phyloP scores from a whole-genome alignment of 2,113 vertebrate species.

The Pluvialis apricaria region DNA sequence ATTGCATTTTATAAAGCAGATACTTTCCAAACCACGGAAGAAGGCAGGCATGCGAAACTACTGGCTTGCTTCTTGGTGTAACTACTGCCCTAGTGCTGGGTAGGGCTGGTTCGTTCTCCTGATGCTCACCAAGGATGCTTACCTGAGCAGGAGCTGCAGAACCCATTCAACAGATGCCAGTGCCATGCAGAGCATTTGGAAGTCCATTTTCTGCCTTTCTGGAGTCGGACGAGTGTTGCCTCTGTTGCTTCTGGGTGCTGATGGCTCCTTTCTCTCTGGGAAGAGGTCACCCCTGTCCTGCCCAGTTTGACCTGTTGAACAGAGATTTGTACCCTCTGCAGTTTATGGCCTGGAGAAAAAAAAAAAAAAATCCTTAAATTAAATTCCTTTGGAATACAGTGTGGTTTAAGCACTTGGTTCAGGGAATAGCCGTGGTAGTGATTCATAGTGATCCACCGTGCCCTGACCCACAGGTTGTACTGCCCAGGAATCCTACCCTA shows the following conservation, averaged over 20 bases:
- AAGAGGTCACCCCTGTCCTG: neutral
- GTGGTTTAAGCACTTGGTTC: neutral
- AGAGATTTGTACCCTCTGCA: neutral
- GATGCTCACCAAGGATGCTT: accelerated
- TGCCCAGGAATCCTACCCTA: neutral
- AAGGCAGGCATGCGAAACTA: neutral
- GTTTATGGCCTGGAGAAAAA: neutral
- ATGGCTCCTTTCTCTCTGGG: neutral
- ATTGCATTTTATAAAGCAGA: neutral
- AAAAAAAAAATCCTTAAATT: neutral
- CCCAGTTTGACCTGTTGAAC: neutral
- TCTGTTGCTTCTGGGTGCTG: neutral
- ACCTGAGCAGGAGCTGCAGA: neutral
- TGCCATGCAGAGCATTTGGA: accelerated
- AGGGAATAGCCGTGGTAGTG: accelerated
- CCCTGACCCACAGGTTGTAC: neutral
- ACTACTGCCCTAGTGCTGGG: neutral
- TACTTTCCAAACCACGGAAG: too few relatives aligned
- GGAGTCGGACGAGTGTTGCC: neutral
- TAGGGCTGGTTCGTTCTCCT: neutral
- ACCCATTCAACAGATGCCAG: neutral
- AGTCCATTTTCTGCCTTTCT: neutral
- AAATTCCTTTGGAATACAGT: neutral
- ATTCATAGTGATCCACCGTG: accelerated
- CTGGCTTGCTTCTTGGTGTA: neutral